Conservation (phyloP, 2,113 vertebrate genomes). For the Lagopus leucura region DNA sequence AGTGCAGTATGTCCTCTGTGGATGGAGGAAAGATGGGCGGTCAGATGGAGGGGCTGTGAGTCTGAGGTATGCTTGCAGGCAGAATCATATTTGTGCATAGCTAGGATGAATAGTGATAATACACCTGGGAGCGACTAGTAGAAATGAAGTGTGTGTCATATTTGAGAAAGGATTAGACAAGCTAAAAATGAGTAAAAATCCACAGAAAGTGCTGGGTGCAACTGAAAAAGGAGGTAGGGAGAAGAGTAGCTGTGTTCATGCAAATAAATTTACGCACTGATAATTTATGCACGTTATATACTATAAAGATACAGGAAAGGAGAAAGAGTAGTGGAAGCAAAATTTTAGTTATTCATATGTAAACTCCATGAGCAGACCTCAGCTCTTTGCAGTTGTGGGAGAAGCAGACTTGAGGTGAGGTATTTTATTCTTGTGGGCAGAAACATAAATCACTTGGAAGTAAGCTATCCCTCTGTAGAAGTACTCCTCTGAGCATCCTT, state of each 20-base stretch:
- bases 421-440: neutral
- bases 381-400: neutral
- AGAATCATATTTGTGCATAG: neutral
- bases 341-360: neutral
- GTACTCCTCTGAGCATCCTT: neutral
- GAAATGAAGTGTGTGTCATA: neutral
- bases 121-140: neutral
- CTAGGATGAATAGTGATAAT: neutral
- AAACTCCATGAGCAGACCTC: neutral
- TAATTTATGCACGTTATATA: neutral
- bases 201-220: neutral
- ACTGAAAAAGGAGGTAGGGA: neutral
- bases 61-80: neutral
- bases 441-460: neutral
- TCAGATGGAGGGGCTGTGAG: neutral
- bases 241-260: neutral
- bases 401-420: neutral
- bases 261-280: neutral
- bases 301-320: neutral
- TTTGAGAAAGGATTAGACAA: neutral
- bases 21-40: neutral
- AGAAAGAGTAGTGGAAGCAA: neutral
- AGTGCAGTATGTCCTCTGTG: accelerated
- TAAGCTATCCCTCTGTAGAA: neutral
- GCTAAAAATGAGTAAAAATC: neutral